These are phyloP conservation scores for Toxostoma redivivum DNA, from an alignment of 2,113 vertebrate genomes.

Conservation along the genomic window DNA sequence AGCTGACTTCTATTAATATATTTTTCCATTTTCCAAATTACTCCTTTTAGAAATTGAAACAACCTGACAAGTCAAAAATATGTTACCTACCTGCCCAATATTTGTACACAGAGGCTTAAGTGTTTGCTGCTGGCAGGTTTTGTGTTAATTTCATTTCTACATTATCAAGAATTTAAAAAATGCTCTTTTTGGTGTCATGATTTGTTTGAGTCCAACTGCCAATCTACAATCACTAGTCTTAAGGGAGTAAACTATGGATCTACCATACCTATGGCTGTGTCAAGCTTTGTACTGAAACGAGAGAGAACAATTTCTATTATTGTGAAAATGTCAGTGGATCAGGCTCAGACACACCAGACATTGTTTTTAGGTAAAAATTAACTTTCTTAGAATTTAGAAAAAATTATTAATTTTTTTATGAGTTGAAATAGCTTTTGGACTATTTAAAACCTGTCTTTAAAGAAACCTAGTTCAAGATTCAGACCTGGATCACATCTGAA, in stretches of 20 bases:
- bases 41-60: neutral
- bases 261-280: neutral
- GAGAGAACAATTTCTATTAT: neutral
- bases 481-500: neutral
- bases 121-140: neutral
- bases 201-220: neutral
- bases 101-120: neutral
- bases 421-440: neutral
- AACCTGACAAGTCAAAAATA: constrained; percentile 2
- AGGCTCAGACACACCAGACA: neutral
- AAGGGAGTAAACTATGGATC: neutral
- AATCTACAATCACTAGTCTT: neutral
- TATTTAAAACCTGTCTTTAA: neutral
- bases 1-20: neutral
- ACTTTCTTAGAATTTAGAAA: neutral
- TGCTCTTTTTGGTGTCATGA: neutral
- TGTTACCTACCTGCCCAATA: neutral
- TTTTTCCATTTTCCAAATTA: constrained; percentile 26
- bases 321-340: neutral
- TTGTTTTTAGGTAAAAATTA: neutral
- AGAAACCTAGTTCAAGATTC: neutral
- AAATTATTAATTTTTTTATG: neutral
- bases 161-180: neutral
- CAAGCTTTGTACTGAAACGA: neutral
- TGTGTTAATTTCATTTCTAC: neutral